Conservation (phyloP, 2,888 invertebrate species). For the Thalpophila matura region DNA sequence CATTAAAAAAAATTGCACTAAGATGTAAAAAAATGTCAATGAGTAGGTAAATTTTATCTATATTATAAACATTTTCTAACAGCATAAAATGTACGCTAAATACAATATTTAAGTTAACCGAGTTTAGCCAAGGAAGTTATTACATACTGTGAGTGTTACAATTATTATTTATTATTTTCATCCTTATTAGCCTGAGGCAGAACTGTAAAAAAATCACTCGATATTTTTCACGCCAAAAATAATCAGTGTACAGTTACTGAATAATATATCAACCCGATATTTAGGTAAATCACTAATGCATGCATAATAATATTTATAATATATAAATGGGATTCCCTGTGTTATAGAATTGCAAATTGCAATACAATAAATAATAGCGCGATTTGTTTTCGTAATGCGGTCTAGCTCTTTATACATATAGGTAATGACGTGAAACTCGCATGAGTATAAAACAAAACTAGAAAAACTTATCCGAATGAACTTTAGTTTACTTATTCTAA, state of each 20-base stretch:
- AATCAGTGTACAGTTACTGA: no score
- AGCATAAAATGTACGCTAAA: neutral
- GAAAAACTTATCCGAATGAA: constrained; percentile 7
- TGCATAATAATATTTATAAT: no score
- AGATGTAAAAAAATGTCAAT: constrained; percentile 20
- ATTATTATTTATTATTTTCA: constrained; percentile 13
- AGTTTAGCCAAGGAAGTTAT: constrained; percentile 1
- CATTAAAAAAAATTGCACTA: constrained; percentile 13
- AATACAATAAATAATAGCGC: no score
- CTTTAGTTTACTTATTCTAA: constrained; percentile 28
- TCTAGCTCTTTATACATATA: no score
- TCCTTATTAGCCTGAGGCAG: neutral
- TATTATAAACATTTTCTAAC: constrained; percentile 11
- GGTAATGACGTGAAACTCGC: constrained; percentile 6
- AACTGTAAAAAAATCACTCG: no score
- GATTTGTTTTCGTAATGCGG: no score
- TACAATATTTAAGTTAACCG: neutral
- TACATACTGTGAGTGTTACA: constrained; percentile 2
- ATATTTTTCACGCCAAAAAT: no score
- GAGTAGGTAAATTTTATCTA: constrained; percentile 2
- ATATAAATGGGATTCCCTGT: no score
- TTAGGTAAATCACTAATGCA: no score
- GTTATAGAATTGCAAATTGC: no score
- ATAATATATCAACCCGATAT: no score
- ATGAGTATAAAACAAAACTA: neutral